These are phyloP conservation scores for Thera britannica DNA, from an alignment of 2,888 invertebrate genomes.

Conservation along the genomic window DNA sequence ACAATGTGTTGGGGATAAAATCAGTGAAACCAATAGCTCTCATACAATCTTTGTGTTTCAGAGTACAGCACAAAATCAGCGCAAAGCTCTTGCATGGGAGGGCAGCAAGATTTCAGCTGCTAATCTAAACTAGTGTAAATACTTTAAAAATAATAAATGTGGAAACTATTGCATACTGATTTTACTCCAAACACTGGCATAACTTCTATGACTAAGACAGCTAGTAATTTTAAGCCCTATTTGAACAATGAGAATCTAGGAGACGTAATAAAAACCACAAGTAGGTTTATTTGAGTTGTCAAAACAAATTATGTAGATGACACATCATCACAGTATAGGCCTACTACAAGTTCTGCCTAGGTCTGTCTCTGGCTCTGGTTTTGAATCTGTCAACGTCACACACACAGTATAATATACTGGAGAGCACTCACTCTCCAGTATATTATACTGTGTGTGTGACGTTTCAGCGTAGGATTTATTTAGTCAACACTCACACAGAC, in stretches of 20 bases:
- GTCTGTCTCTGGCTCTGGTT: too few species aligned
- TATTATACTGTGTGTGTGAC: too few species aligned
- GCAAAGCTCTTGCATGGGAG: slow-evolving; percentile 49
- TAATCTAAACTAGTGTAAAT: slow-evolving; percentile 40
- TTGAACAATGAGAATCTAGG: neutral
- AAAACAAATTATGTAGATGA: too few species aligned
- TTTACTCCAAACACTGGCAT: slow-evolving; percentile 52
- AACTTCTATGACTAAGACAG: neutral
- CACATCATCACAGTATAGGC: too few species aligned
- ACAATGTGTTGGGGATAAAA: slow-evolving; percentile 15
- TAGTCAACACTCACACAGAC: too few species aligned
- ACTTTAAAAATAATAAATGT: slow-evolving; percentile 39
- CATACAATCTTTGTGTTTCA: slow-evolving; percentile 58
- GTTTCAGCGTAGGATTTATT: too few species aligned
- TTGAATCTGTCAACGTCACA: too few species aligned
- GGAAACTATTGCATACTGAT: slow-evolving; percentile 43
- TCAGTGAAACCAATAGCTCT: slow-evolving; percentile 32
- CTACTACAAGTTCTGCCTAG: too few species aligned
- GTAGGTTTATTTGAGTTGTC: too few species aligned
- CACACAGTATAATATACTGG: too few species aligned
- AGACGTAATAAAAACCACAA: too few species aligned
- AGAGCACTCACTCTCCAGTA: too few species aligned
- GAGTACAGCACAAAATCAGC: slow-evolving; percentile 57
- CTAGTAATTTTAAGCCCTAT: neutral
- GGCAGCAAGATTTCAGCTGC: slow-evolving; percentile 53